Evolutionary conservation across 2,113 vertebrate genomes (phyloP).

Genomic region (Aleadryas rufinucha): DNA sequence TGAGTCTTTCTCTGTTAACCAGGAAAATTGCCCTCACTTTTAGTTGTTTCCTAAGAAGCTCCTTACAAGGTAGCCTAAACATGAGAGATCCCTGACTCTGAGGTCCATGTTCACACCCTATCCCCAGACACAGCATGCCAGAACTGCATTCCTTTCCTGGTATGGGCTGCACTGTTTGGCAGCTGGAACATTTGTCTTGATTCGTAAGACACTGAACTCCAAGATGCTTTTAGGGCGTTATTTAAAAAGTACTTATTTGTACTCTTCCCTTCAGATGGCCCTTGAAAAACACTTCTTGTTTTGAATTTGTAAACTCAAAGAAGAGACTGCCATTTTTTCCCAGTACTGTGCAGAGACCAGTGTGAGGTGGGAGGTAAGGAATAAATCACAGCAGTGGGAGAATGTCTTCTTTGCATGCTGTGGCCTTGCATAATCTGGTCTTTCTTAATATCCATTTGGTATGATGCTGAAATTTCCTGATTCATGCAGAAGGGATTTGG

Average conservation of each 20-base stretch:
- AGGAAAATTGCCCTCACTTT: neutral
- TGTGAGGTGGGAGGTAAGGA: neutral
- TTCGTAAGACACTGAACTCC: neutral
- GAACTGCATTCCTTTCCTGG: too few relatives aligned
- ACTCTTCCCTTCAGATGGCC: neutral
- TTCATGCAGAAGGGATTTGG: neutral
- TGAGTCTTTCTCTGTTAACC: neutral
- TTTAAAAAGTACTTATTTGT: neutral
- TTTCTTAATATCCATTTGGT: neutral
- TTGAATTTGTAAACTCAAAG: neutral
- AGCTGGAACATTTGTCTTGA: neutral
- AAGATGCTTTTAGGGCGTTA: neutral
- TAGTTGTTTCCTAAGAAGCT: neutral
- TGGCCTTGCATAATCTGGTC: neutral
- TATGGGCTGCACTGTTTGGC: neutral
- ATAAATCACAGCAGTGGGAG: neutral
- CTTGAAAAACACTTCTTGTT: neutral
- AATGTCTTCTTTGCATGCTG: neutral
- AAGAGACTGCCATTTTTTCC: neutral
- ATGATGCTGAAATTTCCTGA: neutral
- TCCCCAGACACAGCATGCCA: too few relatives aligned
- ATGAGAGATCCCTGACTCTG: too few relatives aligned
- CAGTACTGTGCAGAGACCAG: neutral
- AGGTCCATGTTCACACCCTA: neutral
- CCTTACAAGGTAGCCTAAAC: neutral